Percentiles rank a stretch among this genome's conserved stretches.
Conservation (phyloP, 2,113 vertebrate species). For the Nannobrachium achirus region DNA sequence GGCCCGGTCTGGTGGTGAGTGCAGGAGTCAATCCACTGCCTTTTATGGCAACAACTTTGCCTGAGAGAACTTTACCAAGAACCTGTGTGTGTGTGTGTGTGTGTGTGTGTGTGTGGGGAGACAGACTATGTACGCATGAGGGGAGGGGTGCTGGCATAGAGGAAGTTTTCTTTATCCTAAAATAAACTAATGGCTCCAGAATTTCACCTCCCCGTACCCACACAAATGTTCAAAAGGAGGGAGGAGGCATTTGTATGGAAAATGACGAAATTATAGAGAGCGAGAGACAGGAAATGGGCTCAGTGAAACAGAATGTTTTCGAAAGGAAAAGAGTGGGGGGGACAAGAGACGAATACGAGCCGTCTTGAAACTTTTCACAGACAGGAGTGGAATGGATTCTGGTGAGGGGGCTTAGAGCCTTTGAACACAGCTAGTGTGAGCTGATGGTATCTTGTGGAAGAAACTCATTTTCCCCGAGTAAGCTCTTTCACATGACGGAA, state of each 20-base stretch:
- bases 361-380: slow-evolving; percentile 40
- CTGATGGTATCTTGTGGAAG: slow-evolving; percentile 43
- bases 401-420: slow-evolving; percentile 35
- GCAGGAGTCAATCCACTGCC: slow-evolving; percentile 63
- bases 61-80: slow-evolving; percentile 59
- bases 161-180: slow-evolving; percentile 67
- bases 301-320: slow-evolving; percentile 59
- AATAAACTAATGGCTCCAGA: slow-evolving; percentile 65
- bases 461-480: slow-evolving; percentile 33
- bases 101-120: background rate
- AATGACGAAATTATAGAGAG: slow-evolving; percentile 57
- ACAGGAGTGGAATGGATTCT: slow-evolving; percentile 23
- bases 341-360: slow-evolving; percentile 15
- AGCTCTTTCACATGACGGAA: slow-evolving; percentile 63
- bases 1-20: slow-evolving; percentile 44
- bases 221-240: slow-evolving; percentile 42
- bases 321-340: slow-evolving; percentile 23
- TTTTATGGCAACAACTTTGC: slow-evolving; percentile 72
- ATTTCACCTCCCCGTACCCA: slow-evolving; percentile 57
- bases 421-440: slow-evolving; percentile 41
- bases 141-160: slow-evolving; percentile 56
- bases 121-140: slow-evolving; percentile 40
- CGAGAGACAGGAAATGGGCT: slow-evolving; percentile 64
- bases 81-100: slow-evolving; percentile 44
- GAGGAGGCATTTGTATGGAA: slow-evolving; percentile 51